Evolutionary conservation across 2,888 invertebrate genomes (phyloP).

Genomic region (Lycaena phlaeas): DNA sequence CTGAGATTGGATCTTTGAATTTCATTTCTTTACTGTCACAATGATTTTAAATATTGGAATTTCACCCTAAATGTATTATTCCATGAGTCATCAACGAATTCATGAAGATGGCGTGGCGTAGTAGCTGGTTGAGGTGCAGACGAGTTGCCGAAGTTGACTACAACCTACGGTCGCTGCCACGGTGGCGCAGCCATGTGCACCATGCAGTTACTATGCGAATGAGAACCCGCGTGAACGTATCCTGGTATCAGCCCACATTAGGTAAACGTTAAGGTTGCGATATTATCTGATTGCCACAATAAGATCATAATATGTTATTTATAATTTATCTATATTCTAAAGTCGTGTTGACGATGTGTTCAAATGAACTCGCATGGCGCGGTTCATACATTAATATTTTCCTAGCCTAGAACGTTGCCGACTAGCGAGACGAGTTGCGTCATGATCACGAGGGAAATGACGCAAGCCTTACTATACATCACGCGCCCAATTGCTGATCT

Average conservation of each 20-base stretch:
- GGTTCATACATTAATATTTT: conserved; percentile 1
- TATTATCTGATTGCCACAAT: conserved; percentile 26
- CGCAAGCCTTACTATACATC: conserved; percentile 1
- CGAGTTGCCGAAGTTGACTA: conserved; percentile 33
- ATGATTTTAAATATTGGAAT: conserved; percentile 40
- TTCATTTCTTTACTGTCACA: conserved; percentile 30
- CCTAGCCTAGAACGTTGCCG: conserved; percentile 5
- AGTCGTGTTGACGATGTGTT: not conserved
- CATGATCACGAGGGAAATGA: not conserved
- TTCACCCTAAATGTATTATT: conserved; percentile 68
- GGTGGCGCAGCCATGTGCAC: conserved; percentile 18
- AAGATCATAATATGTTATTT: no score
- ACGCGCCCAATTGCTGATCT: conserved; percentile 4
- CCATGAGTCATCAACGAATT: conserved; percentile 63
- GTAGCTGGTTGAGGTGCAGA: conserved; percentile 34
- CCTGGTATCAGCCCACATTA: conserved; percentile 67
- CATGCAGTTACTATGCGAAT: conserved; percentile 27
- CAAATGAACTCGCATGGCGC: not conserved
- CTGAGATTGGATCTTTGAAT: conserved; percentile 38
- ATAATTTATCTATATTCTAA: not conserved
- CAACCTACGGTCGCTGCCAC: not conserved
- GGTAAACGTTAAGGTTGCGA: conserved; percentile 59
- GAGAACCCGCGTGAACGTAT: conserved; percentile 35
- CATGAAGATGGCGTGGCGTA: conserved; percentile 38
- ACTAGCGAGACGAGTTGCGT: not conserved